Base-by-base conservation (phyloP, 2,888 invertebrate species). In the Halocaridina rubra region DNA sequence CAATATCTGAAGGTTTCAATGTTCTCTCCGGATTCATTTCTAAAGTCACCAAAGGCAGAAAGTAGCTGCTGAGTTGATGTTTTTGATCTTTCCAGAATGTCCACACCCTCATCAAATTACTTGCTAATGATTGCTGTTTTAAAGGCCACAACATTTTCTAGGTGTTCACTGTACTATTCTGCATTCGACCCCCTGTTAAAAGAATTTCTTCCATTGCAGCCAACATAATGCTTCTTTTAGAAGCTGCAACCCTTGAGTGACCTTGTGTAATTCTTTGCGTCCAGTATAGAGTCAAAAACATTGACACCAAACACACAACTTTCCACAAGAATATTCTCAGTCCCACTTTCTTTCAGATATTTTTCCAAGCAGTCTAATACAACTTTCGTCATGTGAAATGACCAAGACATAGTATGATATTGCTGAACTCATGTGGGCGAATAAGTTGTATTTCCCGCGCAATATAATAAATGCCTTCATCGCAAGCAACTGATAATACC, bases 401-500 rank as follows among this genome's bases (percentile, higher is more conserved):
- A 39, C 39, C 39, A 7, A 8, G 13, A 13, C 39, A 39, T 8
- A 39, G 39, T 13, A 39, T 7, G 7, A 39, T 39, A 13, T 39
- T 39, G 8, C 13, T 39, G 13, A 39, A 39, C 39, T 39, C 39
- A 39, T 39, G 13, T 39, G 39, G 39, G 39, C 39, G 39, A 39
- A 39, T 7, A 39, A 39, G 39, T 13, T 39, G 39, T 3, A 76
- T 76, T 24, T 76, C 57, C 16, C 59, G 16, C 2, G 59, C 76
- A 76, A 76, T 76, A 27, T 76, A 59, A 22, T 76, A 76, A 22
- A 75, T 30, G 27, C 76, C 76, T 32, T 76, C 76, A 76, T 76
- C 76, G 59, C 76, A 76, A 4, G 57, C 19, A 22, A 76, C 30
- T 5, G 76, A 59, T 10, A 76, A 39, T n/a, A 30, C 53, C 5